These are phyloP conservation scores for Synergus umbraculus DNA, from an alignment of 2,888 invertebrate genomes.

Conservation along the genomic window DNA sequence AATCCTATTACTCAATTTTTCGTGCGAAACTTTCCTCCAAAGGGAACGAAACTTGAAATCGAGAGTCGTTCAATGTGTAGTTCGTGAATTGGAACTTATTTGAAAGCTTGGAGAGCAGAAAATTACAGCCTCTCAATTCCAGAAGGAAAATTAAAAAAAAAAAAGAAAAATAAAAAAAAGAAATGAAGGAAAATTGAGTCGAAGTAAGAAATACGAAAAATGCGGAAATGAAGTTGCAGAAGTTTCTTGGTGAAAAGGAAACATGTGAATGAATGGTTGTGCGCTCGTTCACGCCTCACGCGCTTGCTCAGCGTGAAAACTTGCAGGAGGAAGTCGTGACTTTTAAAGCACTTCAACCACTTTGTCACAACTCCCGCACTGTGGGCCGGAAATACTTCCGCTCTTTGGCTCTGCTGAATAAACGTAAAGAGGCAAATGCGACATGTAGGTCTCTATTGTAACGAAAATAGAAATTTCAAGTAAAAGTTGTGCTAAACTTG, in stretches of 20 bases:
- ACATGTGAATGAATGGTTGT: constrained; percentile 15
- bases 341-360: constrained; percentile 30
- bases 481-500: neutral
- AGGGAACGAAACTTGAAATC: neutral
- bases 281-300: constrained; percentile 28
- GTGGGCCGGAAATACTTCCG: constrained; percentile 20
- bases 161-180: neutral
- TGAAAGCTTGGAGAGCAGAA: neutral
- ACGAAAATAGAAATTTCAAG: neutral
- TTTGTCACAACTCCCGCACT: constrained; percentile 12
- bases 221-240: constrained; percentile 24
- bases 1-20: neutral
- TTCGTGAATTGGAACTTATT: neutral
- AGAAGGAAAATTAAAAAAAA: neutral
- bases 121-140: neutral
- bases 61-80: neutral
- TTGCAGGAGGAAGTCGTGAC: constrained; percentile 35
- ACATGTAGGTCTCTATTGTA: neutral
- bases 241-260: neutral
- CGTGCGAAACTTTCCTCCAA: neutral
- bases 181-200: neutral
- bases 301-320: constrained; percentile 39
- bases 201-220: constrained; percentile 18
- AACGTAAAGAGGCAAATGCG: constrained; percentile 6
- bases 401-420: constrained; percentile 4